Evolutionary conservation across 2,113 vertebrate genomes (phyloP), one percentile per base, ranked within the genome.

Genomic region (Ammospiza caudacuta): DNA sequence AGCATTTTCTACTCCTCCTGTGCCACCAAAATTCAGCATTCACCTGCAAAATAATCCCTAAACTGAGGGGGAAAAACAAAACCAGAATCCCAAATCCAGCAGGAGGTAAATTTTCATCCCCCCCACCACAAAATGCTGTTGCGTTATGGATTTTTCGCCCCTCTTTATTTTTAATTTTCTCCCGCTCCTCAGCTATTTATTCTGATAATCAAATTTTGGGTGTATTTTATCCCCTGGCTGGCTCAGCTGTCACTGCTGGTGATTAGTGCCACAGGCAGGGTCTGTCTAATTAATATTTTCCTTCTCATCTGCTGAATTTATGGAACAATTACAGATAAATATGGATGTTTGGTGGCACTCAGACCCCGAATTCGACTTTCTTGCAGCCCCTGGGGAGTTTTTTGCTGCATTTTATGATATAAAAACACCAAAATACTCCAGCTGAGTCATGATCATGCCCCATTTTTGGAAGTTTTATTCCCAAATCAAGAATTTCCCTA

Each of bases 271-370:
- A 58, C 22, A 35, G 33, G 62, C 93, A 89, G 77, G 70, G n/a
- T 27, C 87, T 86, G 28, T 64, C 95, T 93, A 90, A 87, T 83
- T 86, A 39, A 68, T 58, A 35, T 87, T 92, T 94, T 79, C 87
- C 77, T 83, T 88, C 91, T 74, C 83, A 79, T 86, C 79, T 78
- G 55, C 86, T 81, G 83, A 55, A 76, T 91, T 95, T 90, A 62
- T 93, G 68, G 78, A 69, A 54, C 66, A 59, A 59, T 74, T 78
- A n/a, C 67, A 54, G 90, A 95, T 70, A 92, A 92, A 75, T 44
- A 9, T 15, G 69, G 67, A 80, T 69, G 24, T 29, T 81, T 52
- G 58, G 80, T 52, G 80, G 66, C 79, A 72, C 55, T 82, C 74
- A 72, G 58, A 61, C 78, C 91, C 82, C 64, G n/a, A 39, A 47